Evolutionary conservation across 2,888 invertebrate genomes (phyloP).

Genomic region (Andrena bucephala): DNA sequence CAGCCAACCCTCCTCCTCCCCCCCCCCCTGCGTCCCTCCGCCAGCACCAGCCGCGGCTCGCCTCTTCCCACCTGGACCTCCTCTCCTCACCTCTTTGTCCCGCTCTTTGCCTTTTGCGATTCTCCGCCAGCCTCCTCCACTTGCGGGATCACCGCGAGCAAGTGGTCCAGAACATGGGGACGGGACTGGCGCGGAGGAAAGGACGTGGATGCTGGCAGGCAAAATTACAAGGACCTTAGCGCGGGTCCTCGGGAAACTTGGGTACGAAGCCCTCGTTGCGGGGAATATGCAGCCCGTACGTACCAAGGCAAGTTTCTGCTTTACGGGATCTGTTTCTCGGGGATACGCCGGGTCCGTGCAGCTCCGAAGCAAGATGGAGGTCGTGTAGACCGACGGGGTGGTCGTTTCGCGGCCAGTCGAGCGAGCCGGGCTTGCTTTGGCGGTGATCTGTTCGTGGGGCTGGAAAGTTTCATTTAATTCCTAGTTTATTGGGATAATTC

Average conservation of each 20-base stretch:
- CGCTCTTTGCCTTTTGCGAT: slow-evolving; percentile 57
- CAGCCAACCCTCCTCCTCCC: slow-evolving; percentile 59
- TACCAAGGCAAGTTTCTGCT: slow-evolving; percentile 53
- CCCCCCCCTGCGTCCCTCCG: slow-evolving; percentile 21
- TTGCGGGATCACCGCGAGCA: slow-evolving; percentile 72
- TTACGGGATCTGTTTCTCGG: slow-evolving; percentile 60
- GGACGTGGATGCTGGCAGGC: slow-evolving; percentile 54
- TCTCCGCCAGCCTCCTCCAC: slow-evolving; percentile 50
- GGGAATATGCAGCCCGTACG: slow-evolving; percentile 58
- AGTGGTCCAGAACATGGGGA: slow-evolving; percentile 67
- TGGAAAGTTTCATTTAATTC: too few species aligned
- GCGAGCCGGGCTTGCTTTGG: background rate
- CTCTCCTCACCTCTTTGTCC: background rate
- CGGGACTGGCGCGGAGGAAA: slow-evolving; percentile 35
- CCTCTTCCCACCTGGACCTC: slow-evolving; percentile 17
- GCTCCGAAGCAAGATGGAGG: slow-evolving; percentile 37
- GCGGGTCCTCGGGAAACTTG: slow-evolving; percentile 52
- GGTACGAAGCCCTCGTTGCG: slow-evolving; percentile 60
- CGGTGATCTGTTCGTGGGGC: background rate
- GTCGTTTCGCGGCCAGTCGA: slow-evolving; percentile 10
- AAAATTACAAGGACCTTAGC: slow-evolving; percentile 64
- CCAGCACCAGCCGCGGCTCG: background rate
- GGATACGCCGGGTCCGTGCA: slow-evolving; percentile 51
- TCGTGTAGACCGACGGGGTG: slow-evolving; percentile 26
- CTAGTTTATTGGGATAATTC: too few species aligned